A percentile compares a stretch with the other conserved stretches of the same genome.
Conservation (phyloP, 2,113 vertebrate genomes). For the Platichthys stellatus region DNA sequence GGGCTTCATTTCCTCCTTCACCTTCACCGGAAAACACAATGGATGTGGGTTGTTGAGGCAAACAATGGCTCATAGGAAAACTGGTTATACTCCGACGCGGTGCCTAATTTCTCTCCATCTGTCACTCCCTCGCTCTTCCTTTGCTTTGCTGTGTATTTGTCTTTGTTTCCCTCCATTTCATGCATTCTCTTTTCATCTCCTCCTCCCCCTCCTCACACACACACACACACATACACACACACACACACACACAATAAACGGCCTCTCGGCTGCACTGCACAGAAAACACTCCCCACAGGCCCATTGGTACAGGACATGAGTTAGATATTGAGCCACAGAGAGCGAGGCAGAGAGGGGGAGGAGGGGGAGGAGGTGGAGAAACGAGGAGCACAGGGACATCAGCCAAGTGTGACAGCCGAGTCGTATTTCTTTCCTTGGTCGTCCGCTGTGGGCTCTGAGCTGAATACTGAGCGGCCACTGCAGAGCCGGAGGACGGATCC, state of each 20-base stretch:
- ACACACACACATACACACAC: constrained; percentile 20
- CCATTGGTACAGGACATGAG: constrained; percentile 55
- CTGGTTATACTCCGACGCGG: constrained; percentile 33
- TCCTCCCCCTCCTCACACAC: not conserved
- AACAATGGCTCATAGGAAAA: constrained; percentile 44
- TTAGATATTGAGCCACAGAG: constrained; percentile 57
- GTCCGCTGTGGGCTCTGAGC: constrained; percentile 76
- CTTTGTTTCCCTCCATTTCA: constrained; percentile 23
- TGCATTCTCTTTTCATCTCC: constrained; percentile 27
- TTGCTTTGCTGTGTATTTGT: not conserved
- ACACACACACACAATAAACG: constrained; percentile 30
- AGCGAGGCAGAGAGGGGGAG: not conserved
- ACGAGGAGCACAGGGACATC: constrained; percentile 66
- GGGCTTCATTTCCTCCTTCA: constrained; percentile 55
- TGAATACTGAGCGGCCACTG: constrained; percentile 83
- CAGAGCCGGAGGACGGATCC: constrained; percentile 65
- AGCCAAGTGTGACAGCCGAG: constrained; percentile 82
- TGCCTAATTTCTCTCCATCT: constrained; percentile 58
- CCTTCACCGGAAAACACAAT: constrained; percentile 37
- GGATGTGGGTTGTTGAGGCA: constrained; percentile 41
- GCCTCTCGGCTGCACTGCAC: constrained; percentile 34
- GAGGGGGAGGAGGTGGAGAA: not conserved
- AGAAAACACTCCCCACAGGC: constrained; percentile 49
- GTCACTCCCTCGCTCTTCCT: constrained; percentile 21
- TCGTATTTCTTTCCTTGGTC: constrained; percentile 77